phyloP scores from a whole-genome alignment of 1,140 invertebrate genomes.

The Wasmannia auropunctata region DNA sequence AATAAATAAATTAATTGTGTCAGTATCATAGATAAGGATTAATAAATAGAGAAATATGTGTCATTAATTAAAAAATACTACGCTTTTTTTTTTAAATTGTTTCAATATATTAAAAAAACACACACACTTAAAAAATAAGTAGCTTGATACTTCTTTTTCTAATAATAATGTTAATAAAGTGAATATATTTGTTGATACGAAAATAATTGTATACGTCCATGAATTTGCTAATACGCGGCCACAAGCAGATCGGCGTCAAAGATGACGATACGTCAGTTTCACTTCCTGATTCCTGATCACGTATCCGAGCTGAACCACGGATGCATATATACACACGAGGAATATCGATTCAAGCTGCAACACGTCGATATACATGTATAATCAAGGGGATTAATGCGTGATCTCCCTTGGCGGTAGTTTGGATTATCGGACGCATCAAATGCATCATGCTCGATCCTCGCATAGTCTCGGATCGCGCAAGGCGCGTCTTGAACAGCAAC shows the following conservation, averaged over 20 bases:
- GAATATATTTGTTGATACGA: neutral
- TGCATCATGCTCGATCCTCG: neutral
- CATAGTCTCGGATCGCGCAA: neutral
- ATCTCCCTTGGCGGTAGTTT: neutral
- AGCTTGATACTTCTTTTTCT: neutral
- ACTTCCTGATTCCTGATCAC: constrained; percentile 50
- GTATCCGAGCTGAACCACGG: constrained; percentile 14
- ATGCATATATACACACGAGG: neutral
- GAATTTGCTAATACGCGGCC: constrained; percentile 1
- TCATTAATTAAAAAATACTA: neutral
- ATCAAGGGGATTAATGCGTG: constrained; percentile 41
- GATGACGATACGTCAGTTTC: constrained; percentile 40
- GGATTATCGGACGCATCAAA: constrained; percentile 33
- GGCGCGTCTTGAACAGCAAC: neutral
- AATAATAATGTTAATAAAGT: neutral
- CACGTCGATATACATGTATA: constrained; percentile 32
- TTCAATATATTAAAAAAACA: neutral
- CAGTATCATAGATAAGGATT: neutral
- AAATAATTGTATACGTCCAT: neutral
- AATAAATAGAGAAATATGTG: neutral
- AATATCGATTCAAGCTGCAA: constrained; percentile 31
- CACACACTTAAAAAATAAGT: neutral
- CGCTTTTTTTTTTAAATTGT: neutral
- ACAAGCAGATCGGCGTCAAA: neutral
- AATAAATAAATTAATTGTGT: neutral